Percentiles rank a stretch among this genome's conserved stretches.
Evolutionary conservation across 1,140 invertebrate species (phyloP).

Genomic region (Bicyclus anynana): DNA sequence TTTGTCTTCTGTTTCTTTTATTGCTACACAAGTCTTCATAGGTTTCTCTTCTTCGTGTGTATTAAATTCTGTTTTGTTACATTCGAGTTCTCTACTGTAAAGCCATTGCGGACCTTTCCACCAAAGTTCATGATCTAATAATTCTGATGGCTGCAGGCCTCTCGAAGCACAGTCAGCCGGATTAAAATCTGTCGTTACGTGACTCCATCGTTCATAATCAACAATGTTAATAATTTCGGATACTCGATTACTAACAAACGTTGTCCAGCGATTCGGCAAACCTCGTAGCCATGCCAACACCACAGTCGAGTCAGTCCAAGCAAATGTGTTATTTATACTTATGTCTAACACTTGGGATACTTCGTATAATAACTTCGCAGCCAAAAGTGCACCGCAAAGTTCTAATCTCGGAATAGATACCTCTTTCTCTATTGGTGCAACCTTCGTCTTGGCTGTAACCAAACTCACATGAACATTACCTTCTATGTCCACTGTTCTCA

Average conservation of each 20-base stretch:
- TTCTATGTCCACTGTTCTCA: constrained; percentile 20
- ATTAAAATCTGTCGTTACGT: constrained; percentile 25
- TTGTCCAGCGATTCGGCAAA: constrained; percentile 1
- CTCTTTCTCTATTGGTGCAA: constrained; percentile 36
- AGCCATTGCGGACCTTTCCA: not conserved
- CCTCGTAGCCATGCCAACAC: constrained; percentile 50
- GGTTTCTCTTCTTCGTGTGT: constrained; percentile 15
- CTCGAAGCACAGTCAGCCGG: constrained; percentile 15
- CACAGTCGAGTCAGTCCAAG: constrained; percentile 60
- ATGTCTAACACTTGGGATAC: constrained; percentile 1
- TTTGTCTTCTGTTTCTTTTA: no score
- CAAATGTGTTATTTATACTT: constrained; percentile 35
- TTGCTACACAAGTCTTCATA: no score
- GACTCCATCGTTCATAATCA: constrained; percentile 12
- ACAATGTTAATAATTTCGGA: constrained; percentile 17
- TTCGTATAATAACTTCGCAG: constrained; percentile 28
- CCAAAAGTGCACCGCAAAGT: constrained; percentile 42
- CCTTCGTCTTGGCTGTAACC: constrained; percentile 51
- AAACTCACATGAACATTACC: constrained; percentile 16
- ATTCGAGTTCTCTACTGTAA: not conserved
- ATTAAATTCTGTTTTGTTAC: constrained; percentile 3
- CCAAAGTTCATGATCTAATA: not conserved
- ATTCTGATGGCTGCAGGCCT: not conserved
- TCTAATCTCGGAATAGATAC: constrained; percentile 47
- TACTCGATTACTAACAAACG: constrained; percentile 24